Base-by-base conservation (phyloP, 2,888 invertebrate species). In the Dysmachus trigonus region DNA sequence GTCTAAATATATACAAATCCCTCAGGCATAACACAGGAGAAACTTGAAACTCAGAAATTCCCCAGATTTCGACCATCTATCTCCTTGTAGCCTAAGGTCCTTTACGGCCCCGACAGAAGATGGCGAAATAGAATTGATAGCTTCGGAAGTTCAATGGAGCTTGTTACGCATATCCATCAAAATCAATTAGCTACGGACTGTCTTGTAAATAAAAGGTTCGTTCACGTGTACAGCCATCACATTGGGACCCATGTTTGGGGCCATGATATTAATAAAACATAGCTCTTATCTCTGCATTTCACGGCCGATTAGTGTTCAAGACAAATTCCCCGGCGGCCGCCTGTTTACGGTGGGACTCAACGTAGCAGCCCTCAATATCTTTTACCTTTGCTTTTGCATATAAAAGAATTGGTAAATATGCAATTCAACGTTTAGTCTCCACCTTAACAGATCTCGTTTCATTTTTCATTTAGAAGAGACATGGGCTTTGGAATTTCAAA, bases 261-360 rank as follows among this genome's bases (percentile, higher is more conserved):
- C 8, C 27, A n/a, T 18, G n/a, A n/a, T 77, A 77, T 77, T 77
- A 77, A 77, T 77, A 77, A 77, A 77, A 77, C 77, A 77, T 77
- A 30, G 47, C 27, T 30, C 47, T 77, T 77, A 77, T 77, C 77
- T 77, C 77, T 77, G n/a, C 77, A 77, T 77, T 77, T 77, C 77
- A 77, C 77, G 77, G 27, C 41, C 77, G 77, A 47, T 77, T 77
- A 47, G 22, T 22, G 35, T 30, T 41, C 77, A 30, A 47, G 77
- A 47, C 15, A 47, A 41, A 77, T 35, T 77, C 76, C 62, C 18
- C n/a, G n/a, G n/a, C n/a, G n/a, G n/a, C 62, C 62, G 62, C 13
- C 10, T 62, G 27, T 62, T 62, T 62, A 10, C 62, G 10, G 10
- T 22, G 62, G 62, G 27, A 22, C 62, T 62, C 10, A 7, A 62